A percentile compares a stretch with the other conserved stretches of the same genome.
Conservation (phyloP, 2,797 vertebrate genomes). For the Takifugu rubripes region DNA sequence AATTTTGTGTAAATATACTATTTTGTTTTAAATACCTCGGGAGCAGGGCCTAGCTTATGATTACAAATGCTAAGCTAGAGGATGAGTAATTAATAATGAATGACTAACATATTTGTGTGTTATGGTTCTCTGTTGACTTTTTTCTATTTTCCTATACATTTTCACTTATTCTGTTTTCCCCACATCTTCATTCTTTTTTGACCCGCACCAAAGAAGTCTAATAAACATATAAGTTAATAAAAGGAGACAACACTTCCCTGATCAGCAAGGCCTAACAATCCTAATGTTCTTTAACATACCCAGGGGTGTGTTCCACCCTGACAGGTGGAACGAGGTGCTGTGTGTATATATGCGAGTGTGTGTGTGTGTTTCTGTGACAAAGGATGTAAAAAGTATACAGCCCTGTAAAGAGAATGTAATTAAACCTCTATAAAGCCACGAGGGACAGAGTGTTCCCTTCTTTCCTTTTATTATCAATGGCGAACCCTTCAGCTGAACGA, state of each 20-base stretch:
- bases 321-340: conserved; percentile 69
- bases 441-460: conserved; percentile 45
- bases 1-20: neutral
- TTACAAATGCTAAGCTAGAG: neutral
- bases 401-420: conserved; percentile 73
- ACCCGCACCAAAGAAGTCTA: too few species aligned
- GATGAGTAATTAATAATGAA: too few species aligned
- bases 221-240: too few species aligned
- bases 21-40: neutral
- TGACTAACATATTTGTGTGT: too few species aligned
- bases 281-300: conserved; percentile 51
- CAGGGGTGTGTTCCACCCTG: conserved; percentile 52
- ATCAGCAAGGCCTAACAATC: conserved; percentile 62
- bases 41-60: neutral
- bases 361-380: conserved; percentile 44
- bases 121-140: neutral
- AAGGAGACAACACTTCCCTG: conserved; percentile 14
- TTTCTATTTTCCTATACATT: neutral
- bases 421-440: conserved; percentile 66
- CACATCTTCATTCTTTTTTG: neutral
- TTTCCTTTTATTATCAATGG: conserved; percentile 40
- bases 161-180: neutral
- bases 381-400: conserved; percentile 67
- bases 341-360: conserved; percentile 53
- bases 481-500: conserved; percentile 56